Evolutionary conservation across 2,888 invertebrate genomes (phyloP).

Genomic region (Parnassius orleans): DNA sequence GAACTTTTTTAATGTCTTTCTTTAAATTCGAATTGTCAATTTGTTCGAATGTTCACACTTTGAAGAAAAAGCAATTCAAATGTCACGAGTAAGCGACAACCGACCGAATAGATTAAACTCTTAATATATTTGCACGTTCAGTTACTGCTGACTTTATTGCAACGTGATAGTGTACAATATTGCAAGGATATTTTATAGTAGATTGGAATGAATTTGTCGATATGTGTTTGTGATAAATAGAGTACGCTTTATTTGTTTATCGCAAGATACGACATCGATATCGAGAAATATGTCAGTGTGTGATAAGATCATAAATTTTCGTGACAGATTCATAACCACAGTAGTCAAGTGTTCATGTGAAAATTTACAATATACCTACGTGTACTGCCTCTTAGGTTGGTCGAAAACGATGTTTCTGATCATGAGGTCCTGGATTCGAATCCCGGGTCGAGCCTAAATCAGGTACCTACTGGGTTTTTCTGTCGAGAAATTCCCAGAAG

Average conservation of each 20-base stretch:
- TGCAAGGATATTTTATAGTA: neutral
- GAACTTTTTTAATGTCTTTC: neutral
- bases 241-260: conserved; percentile 31
- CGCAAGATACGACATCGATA: conserved; percentile 31
- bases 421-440: too few relatives aligned
- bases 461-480: too few relatives aligned
- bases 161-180: neutral
- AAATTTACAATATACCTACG: neutral
- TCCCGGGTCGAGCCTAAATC: too few relatives aligned
- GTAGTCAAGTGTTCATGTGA: neutral
- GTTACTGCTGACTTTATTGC: neutral
- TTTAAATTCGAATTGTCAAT: conserved; percentile 8
- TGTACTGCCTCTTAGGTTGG: too few relatives aligned
- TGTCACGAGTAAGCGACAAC: conserved; percentile 16
- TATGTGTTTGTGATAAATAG: conserved; percentile 18
- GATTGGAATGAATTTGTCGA: neutral
- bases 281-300: conserved; percentile 32
- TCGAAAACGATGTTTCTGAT: too few relatives aligned
- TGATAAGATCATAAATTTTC: conserved; percentile 30
- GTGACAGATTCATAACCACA: neutral
- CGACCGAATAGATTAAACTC: conserved; percentile 12
- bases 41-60: conserved; percentile 6
- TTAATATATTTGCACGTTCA: neutral
- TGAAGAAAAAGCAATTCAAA: conserved; percentile 20
- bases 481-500: too few relatives aligned